Evolutionary conservation across 2,113 vertebrate species (phyloP), one percentile per base, ranked within the genome.

Genomic region (Hemichromis elongatus): DNA sequence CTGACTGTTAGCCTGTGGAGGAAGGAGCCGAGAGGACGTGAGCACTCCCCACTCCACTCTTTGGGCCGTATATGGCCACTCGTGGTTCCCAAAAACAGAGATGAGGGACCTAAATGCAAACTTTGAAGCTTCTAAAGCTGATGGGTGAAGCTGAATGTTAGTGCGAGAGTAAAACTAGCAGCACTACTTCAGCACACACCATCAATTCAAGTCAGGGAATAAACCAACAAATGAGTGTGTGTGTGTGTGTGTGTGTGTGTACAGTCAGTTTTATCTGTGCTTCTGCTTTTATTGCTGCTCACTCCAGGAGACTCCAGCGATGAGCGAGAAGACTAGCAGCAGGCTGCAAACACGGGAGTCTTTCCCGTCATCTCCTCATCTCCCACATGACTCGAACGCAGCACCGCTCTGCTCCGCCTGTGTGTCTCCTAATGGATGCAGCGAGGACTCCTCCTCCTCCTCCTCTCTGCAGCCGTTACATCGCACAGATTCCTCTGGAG

Each of bases 401-500:
- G 37, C 52, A 68, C 2, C 18, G 6, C 87, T 35, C 47, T 9
- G 7, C 87, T 35, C 47, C 11, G 7, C 42, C 21, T 7, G 5
- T 45, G 19, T 18, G 18, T 53, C 24, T 73, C 33, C 10, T 73
- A 70, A 79, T 79, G 61, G 83, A 61, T 28, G 59, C 53, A 35
- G 30, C 9, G 33, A 84, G 21, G 75, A 83, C 80, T 55, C 42
- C 80, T 55, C 42, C 35, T n/a, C 61, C 28, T n/a, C 66, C 68
- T 52, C 19, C 77, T 68, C 55, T 11, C 78, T 42, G 30, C 30
- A n/a, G 28, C 18, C 4, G 61, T 80, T 24, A 13, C 56, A 56
- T 77, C 8, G 28, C 79, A 73, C 24, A 33, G 78, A 86, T 79
- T 84, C 84, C 86, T 52, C 82, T 30, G 80, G 75, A 77, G 57